Evolutionary conservation across 2,797 vertebrate genomes (phyloP).

Genomic region (Centropyge bicolor): DNA sequence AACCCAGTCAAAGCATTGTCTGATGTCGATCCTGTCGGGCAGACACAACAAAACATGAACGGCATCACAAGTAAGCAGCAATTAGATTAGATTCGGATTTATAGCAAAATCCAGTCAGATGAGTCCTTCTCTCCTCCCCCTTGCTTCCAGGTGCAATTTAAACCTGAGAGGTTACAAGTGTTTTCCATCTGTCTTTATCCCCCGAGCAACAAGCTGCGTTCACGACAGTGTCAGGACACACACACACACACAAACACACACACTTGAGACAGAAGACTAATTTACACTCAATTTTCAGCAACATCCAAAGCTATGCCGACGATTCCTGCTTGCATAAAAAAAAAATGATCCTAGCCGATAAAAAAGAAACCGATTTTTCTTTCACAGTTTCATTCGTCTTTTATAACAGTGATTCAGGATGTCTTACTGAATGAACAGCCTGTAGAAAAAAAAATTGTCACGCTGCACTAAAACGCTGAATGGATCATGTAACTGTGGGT

Average conservation of each 20-base stretch:
- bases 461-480: neutral
- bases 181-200: slow-evolving; percentile 23
- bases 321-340: neutral
- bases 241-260: slow-evolving; percentile 11
- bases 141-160: slow-evolving; percentile 12
- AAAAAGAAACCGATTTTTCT: slow-evolving; percentile 31
- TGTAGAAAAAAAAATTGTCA: slow-evolving; percentile 14
- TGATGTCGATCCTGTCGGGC: neutral
- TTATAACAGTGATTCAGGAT: slow-evolving; percentile 36
- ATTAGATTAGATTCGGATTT: too few relatives aligned
- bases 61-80: slow-evolving; percentile 1
- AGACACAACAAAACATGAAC: slow-evolving; percentile 18
- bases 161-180: slow-evolving; percentile 36
- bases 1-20: slow-evolving; percentile 24
- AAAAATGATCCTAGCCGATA: slow-evolving; percentile 19
- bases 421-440: slow-evolving; percentile 39
- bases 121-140: neutral
- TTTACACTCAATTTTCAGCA: slow-evolving; percentile 65
- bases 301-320: neutral
- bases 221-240: neutral
- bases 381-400: slow-evolving; percentile 16
- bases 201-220: neutral
- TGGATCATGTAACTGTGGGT: slow-evolving; percentile 1
- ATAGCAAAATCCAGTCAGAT: too few relatives aligned
- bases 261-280: slow-evolving; percentile 62